A percentile compares a stretch with the other conserved stretches of the same genome.
These are phyloP conservation scores for Bilobella aurantiaca DNA, from an alignment of 1,140 invertebrate genomes.

Conservation along the genomic window DNA sequence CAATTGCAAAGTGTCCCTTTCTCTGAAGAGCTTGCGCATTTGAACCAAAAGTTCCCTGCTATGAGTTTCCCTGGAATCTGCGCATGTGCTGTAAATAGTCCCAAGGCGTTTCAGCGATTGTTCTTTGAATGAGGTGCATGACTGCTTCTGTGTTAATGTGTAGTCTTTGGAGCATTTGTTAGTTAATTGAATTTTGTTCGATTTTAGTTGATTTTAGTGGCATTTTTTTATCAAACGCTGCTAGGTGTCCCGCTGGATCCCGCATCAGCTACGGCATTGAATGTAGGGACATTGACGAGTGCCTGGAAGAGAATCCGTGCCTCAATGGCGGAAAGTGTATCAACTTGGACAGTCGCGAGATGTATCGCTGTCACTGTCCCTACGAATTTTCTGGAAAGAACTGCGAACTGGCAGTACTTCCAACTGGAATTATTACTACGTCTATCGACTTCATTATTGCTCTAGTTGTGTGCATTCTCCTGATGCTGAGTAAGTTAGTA, in stretches of 20 bases:
- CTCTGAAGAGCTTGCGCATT: not conserved
- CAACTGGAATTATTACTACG: constrained; percentile 63
- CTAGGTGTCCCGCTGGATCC: constrained; percentile 62
- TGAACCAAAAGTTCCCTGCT: too few relatives aligned
- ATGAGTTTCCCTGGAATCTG: too few relatives aligned
- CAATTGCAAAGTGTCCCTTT: not conserved
- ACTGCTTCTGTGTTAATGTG: too few relatives aligned
- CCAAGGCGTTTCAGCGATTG: too few relatives aligned
- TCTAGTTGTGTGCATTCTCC: constrained; percentile 61
- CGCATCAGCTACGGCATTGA: constrained; percentile 46
- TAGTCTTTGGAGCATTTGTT: not conserved
- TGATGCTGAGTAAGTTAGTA: constrained; percentile 68
- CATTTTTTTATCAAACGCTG: constrained; percentile 10
- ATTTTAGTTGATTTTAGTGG: not conserved
- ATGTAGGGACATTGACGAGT: constrained; percentile 67
- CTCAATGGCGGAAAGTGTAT: constrained; percentile 60
- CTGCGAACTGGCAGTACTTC: constrained; percentile 62
- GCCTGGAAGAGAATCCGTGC: constrained; percentile 53
- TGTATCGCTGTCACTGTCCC: constrained; percentile 64
- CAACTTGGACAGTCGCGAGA: constrained; percentile 56
- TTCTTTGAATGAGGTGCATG: too few relatives aligned
- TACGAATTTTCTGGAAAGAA: constrained; percentile 62
- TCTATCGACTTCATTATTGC: constrained; percentile 73
- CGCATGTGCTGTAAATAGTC: too few relatives aligned
- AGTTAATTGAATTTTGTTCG: too few relatives aligned